A percentile compares a stretch with the other conserved stretches of the same genome.
Evolutionary conservation across 1,140 invertebrate genomes (phyloP).

Genomic region (Pseudomyrmex flavicornis): DNA sequence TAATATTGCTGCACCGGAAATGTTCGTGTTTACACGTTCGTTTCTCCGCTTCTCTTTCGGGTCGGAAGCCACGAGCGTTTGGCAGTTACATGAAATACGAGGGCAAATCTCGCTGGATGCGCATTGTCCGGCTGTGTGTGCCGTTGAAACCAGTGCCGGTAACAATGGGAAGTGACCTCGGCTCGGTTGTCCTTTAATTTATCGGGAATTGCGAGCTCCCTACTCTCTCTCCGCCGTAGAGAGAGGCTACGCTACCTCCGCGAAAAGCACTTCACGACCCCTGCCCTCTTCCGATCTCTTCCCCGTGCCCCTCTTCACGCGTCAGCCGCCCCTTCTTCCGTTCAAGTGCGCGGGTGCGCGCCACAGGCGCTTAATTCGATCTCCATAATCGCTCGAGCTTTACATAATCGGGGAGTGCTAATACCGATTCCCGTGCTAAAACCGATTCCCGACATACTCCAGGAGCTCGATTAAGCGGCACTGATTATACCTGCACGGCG

Average conservation of each 20-base stretch:
- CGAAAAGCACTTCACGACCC: constrained; percentile 60
- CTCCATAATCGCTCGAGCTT: constrained; percentile 79
- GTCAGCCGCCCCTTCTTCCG: constrained; percentile 43
- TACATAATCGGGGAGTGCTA: constrained; percentile 78
- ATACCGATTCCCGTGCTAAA: constrained; percentile 70
- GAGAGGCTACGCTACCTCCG: constrained; percentile 39
- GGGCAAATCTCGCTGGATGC: constrained; percentile 74
- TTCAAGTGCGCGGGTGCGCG: constrained; percentile 66
- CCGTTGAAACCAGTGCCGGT: constrained; percentile 75
- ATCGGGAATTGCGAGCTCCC: constrained; percentile 78
- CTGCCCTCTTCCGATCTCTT: constrained; percentile 48
- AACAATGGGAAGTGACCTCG: constrained; percentile 81
- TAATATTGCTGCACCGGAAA: not conserved
- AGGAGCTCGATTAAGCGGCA: constrained; percentile 68
- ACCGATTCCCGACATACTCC: constrained; percentile 69
- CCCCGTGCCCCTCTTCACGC: constrained; percentile 50
- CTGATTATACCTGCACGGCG: constrained; percentile 70
- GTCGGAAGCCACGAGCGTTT: constrained; percentile 79
- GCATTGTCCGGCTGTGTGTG: constrained; percentile 76
- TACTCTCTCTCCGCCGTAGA: constrained; percentile 47
- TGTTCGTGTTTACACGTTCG: not conserved
- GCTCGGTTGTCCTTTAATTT: constrained; percentile 83
- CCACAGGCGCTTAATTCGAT: constrained; percentile 79
- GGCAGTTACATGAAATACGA: constrained; percentile 81
- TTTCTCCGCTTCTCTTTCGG: constrained; percentile 58